These are phyloP conservation scores for Rutpela maculata DNA, from an alignment of 2,888 invertebrate genomes.

Conservation along the genomic window DNA sequence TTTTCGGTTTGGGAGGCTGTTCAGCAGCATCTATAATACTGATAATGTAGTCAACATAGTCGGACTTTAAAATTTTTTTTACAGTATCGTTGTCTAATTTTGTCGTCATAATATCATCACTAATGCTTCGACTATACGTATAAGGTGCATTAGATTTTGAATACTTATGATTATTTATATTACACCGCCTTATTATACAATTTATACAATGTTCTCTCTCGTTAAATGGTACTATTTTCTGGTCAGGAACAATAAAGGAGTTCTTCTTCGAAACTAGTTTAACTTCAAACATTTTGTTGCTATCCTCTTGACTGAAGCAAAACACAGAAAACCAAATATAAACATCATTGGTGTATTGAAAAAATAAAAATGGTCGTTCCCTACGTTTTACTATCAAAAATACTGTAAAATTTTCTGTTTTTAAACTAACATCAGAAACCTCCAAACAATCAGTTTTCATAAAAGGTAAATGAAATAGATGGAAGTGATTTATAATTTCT, in stretches of 20 bases:
- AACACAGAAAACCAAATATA: neutral
- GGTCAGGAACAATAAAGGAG: neutral
- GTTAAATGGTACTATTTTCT: neutral
- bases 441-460: neutral
- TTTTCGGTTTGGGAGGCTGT: neutral
- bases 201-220: neutral
- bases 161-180: neutral
- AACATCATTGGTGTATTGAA: neutral
- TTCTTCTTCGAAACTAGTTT: neutral
- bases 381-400: neutral
- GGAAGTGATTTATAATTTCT: slow-evolving; percentile 42
- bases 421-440: neutral
- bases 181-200: neutral
- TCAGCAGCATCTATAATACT: neutral
- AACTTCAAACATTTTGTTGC: neutral
- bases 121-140: neutral
- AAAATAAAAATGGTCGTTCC: neutral
- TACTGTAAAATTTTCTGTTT: neutral
- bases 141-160: neutral
- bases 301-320: neutral
- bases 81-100: neutral
- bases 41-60: neutral
- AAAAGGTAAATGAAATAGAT: slow-evolving; percentile 31
- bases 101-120: neutral
- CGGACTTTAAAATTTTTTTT: neutral